Evolutionary conservation across 2,888 invertebrate species (phyloP).

Genomic region (Apamea epomidion): DNA sequence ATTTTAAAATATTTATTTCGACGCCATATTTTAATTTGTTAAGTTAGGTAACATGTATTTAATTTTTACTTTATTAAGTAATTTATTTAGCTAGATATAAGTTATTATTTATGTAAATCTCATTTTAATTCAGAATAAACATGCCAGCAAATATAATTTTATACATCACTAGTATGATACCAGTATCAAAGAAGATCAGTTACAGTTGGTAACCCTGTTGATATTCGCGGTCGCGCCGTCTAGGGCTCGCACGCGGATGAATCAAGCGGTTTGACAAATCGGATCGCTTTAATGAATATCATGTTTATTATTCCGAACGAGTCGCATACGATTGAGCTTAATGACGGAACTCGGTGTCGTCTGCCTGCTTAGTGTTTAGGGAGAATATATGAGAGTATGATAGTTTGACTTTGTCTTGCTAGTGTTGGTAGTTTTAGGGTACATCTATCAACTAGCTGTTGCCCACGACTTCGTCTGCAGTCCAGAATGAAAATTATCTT

Average conservation of each 20-base stretch:
- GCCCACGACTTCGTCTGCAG: not conserved
- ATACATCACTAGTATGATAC: not conserved
- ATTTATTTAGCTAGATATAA: too few species aligned
- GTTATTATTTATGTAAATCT: not conserved
- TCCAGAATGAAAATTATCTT: not conserved
- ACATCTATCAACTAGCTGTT: not conserved
- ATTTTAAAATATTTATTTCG: not conserved
- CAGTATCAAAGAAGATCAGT: conserved; percentile 13
- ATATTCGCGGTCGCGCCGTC: conserved; percentile 68
- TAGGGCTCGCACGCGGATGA: conserved; percentile 70
- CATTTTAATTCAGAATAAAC: not conserved
- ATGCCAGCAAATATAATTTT: not conserved
- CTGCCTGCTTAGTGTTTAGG: conserved; percentile 38
- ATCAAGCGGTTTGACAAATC: conserved; percentile 76
- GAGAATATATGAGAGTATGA: not conserved
- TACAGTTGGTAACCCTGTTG: conserved; percentile 62
- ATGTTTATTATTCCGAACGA: conserved; percentile 70
- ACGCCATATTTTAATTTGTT: not conserved
- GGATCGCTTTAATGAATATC: conserved; percentile 74
- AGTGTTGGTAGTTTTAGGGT: not conserved
- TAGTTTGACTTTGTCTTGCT: conserved; percentile 7
- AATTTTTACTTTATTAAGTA: not conserved
- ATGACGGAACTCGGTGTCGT: conserved; percentile 59
- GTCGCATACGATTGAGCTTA: conserved; percentile 62
- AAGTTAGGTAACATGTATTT: too few species aligned